Evolutionary conservation across 1,140 invertebrate species (phyloP), one percentile per base, ranked within the genome.

Genomic region (Epicauta chinensis): DNA sequence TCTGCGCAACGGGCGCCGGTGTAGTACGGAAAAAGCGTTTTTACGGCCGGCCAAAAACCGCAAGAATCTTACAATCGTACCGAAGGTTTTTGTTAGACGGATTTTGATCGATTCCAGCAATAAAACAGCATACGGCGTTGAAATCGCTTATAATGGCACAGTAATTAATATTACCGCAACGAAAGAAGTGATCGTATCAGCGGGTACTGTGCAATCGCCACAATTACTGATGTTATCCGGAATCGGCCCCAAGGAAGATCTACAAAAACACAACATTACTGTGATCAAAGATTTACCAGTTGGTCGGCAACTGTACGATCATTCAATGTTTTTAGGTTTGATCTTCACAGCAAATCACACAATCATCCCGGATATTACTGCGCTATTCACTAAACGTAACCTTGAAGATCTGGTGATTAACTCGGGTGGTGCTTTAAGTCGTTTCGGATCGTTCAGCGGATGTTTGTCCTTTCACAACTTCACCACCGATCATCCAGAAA

Each of bases 151-250:
- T 35, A 38, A 34, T 2, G 41, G 50, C 2, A 32, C 37, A 30
- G 13, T 11, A 0, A 36, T 12, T 55, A 77, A 81, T 13, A 81
- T 89, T 3, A 70, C 80, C 16, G 87, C 87, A 0, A 80, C 72
- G 7, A 91, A 87, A 63, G 93, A 97, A 69, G 82, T 94, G 0
- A 87, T 93, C 37, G 59, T 93, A 2, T 89, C 87, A 10, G 89
- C 81, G 0, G 93, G 93, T 1, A 77, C 91, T 0, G 78, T 97
- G 1, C 91, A n/a, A n/a, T n/a, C n/a, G n/a, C n/a, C n/a, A n/a
- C n/a, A n/a, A n/a, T n/a, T n/a, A n/a, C n/a, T n/a, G 16, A 86
- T 89, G 81, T 72, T 89, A 0, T 87, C 84, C 1, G 88, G 88
- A 0, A 75, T 91, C 4, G 88, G 87, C 1, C 84, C 86, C 9